These are phyloP conservation scores for Lycophotia porphyrea DNA, from an alignment of 2,888 invertebrate species.

Conservation along the genomic window DNA sequence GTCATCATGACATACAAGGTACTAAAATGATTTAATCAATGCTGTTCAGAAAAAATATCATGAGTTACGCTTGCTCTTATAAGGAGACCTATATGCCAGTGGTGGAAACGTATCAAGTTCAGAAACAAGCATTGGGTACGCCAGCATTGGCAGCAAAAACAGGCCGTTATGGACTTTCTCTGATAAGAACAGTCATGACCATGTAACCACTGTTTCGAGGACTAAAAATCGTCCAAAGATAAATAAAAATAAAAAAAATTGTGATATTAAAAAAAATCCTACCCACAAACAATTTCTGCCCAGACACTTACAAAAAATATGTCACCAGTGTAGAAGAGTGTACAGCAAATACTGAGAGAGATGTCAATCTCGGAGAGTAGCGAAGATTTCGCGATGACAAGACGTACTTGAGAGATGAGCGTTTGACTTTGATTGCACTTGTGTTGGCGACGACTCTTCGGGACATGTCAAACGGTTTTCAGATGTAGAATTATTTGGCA, in stretches of 20 bases:
- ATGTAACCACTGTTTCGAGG: not conserved
- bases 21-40: not conserved
- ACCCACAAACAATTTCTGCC: constrained; percentile 5
- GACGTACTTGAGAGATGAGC: constrained; percentile 55
- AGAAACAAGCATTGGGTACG: not conserved
- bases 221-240: no score
- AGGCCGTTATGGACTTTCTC: not conserved
- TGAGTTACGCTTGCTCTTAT: not conserved
- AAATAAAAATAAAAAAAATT: no score
- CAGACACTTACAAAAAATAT: constrained; percentile 34
- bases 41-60: not conserved
- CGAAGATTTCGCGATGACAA: constrained; percentile 48
- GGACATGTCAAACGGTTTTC: constrained; percentile 24
- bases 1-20: not conserved
- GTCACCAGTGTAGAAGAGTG: constrained; percentile 41
- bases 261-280: not conserved
- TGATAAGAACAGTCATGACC: not conserved
- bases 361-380: constrained; percentile 62
- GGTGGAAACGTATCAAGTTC: not conserved
- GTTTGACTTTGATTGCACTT: constrained; percentile 50
- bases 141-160: not conserved
- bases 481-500: not conserved
- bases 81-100: not conserved
- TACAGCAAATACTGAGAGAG: constrained; percentile 58
- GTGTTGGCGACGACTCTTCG: constrained; percentile 23